Conservation (phyloP, 2,113 vertebrate genomes). For the Dasypus novemcinctus region DNA sequence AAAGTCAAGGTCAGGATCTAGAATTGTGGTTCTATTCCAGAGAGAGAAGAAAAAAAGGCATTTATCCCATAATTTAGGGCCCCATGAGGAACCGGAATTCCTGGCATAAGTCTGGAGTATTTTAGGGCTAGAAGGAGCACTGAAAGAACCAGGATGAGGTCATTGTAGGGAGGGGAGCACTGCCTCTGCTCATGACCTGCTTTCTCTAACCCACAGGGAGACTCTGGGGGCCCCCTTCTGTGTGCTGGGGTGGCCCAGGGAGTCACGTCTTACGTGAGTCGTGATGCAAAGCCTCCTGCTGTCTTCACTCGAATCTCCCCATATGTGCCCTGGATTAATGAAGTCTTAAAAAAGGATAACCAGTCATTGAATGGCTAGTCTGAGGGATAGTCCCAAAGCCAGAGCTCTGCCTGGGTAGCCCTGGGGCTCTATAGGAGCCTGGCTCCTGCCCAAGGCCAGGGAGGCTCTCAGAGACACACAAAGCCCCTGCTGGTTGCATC, state of each 20-base stretch:
- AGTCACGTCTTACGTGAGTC: slow-evolving; percentile 11
- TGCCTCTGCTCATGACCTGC: not conserved
- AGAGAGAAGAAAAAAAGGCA: not conserved
- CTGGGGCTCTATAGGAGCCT: not conserved
- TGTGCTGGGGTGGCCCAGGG: slow-evolving; percentile 65
- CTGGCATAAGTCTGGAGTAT: not conserved
- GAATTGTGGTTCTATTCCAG: not conserved
- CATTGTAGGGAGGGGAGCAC: not conserved
- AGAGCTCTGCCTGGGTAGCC: not conserved
- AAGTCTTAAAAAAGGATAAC: slow-evolving; percentile 46
- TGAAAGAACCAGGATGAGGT: not conserved
- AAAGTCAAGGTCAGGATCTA: not conserved
- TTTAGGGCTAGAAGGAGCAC: not conserved
- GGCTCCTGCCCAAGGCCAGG: not conserved
- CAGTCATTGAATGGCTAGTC: not conserved
- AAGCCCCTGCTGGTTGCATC: not conserved
- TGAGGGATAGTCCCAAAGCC: not conserved
- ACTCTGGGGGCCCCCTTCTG: slow-evolving; percentile 68
- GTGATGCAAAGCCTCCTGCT: not conserved
- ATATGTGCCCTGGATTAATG: slow-evolving; percentile 53
- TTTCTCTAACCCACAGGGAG: slow-evolving; percentile 36
- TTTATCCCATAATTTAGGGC: not conserved
- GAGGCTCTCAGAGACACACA: not conserved
- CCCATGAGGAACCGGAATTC: not conserved
- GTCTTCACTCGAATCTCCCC: slow-evolving; percentile 64